Percentiles rank a stretch among this genome's conserved stretches.
Evolutionary conservation across 2,797 vertebrate species (phyloP).

Genomic region (Acanthiza pusilla): DNA sequence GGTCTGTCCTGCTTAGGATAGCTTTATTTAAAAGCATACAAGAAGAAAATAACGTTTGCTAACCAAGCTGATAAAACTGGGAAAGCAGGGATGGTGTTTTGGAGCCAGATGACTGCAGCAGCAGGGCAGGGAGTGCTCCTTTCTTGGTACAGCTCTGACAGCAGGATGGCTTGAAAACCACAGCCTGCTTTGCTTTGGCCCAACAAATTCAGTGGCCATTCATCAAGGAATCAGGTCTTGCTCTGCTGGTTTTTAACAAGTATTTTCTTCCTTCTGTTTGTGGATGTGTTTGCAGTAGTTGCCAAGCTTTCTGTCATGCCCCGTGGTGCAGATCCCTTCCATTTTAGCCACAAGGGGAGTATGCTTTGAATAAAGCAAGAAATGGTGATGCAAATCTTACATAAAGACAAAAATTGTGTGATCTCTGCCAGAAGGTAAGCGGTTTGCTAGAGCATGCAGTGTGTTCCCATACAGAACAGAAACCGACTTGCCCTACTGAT

Average conservation of each 20-base stretch:
- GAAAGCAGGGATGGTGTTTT: not conserved
- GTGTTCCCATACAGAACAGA: not conserved
- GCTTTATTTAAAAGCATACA: not conserved
- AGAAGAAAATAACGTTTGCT: not conserved
- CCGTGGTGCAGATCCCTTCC: not conserved
- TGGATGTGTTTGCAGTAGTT: not conserved
- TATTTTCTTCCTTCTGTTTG: not conserved
- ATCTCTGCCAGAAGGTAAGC: not conserved
- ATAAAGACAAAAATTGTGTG: not conserved
- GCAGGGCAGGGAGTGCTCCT: not conserved
- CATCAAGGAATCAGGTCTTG: not conserved
- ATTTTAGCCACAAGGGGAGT: fast-evolving
- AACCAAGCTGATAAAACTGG: not conserved
- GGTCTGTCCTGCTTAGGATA: not conserved
- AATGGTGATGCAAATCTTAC: not conserved
- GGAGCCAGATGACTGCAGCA: not conserved
- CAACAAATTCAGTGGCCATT: fast-evolving
- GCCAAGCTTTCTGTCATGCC: not conserved
- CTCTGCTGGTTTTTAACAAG: not conserved
- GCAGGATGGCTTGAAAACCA: not conserved
- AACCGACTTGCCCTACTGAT: not conserved
- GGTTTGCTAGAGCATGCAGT: not conserved
- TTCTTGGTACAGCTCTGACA: not conserved
- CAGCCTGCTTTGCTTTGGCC: not conserved
- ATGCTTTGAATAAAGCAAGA: not conserved